Conservation (phyloP, 2,888 invertebrate species). For the Atethmia centrago region DNA sequence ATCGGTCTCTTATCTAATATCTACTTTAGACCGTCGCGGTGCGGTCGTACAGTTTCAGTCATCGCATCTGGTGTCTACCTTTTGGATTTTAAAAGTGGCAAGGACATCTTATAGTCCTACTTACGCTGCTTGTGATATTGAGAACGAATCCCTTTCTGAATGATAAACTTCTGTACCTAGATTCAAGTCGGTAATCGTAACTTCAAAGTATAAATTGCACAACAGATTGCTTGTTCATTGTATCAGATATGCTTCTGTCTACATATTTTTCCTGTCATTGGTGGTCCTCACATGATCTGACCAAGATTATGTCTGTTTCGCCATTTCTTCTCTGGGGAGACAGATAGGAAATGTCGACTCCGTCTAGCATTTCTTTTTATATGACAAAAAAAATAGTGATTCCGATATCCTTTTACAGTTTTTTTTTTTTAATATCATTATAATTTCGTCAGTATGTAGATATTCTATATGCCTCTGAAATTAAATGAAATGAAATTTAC, state of each 20-base stretch:
- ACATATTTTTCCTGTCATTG: not conserved
- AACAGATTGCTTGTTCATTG: not conserved
- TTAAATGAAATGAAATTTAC: no score
- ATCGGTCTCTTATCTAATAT: not conserved
- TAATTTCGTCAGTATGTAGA: not conserved
- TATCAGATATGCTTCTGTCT: not conserved
- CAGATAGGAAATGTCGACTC: no score
- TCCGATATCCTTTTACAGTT: no score
- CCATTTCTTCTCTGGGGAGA: no score
- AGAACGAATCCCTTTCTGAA: not conserved
- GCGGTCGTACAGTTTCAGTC: not conserved
- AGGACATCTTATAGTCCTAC: not conserved
- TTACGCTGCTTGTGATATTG: not conserved
- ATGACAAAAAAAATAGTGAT: no score
- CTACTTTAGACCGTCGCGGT: not conserved
- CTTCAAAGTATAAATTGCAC: slow-evolving; percentile 2
- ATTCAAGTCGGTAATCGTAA: not conserved
- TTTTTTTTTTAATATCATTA: no score
- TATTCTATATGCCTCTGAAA: not conserved
- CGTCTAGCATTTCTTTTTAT: no score
- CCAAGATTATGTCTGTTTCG: no score
- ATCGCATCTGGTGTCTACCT: not conserved
- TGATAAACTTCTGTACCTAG: not conserved
- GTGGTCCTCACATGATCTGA: no score
- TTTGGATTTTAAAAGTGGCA: slow-evolving; percentile 17